Evolutionary conservation across 2,113 vertebrate species (phyloP).

Genomic region (Ophiodon elongatus): DNA sequence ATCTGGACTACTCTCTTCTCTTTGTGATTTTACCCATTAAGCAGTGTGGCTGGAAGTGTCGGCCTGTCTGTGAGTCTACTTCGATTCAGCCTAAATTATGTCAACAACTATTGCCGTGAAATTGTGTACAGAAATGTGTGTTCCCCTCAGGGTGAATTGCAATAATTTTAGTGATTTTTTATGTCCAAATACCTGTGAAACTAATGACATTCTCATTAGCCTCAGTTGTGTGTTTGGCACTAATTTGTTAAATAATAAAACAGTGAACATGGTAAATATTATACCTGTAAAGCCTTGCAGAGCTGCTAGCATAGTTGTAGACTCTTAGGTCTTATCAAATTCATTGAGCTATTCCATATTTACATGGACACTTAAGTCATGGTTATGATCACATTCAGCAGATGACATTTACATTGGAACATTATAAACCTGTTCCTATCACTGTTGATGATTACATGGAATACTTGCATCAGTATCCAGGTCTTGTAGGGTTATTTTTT

Average conservation of each 20-base stretch:
- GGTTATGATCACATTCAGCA: background rate
- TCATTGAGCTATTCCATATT: background rate
- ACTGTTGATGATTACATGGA: background rate
- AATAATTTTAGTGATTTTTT: background rate
- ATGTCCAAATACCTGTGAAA: background rate
- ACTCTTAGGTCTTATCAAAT: background rate
- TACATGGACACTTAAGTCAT: background rate
- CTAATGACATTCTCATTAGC: background rate
- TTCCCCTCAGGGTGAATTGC: background rate
- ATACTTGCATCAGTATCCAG: background rate
- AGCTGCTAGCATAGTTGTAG: background rate
- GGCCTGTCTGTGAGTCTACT: background rate
- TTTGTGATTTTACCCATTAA: background rate
- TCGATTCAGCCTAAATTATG: constrained; percentile 2
- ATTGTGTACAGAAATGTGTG: background rate
- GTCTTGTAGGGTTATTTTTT: background rate
- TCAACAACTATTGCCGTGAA: background rate
- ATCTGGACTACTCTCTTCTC: background rate
- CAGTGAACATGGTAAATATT: background rate
- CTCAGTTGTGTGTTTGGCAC: background rate
- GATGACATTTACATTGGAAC: background rate
- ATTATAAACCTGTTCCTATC: background rate
- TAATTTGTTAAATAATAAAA: background rate
- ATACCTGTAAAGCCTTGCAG: background rate
- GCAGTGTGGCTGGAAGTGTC: background rate